These are phyloP conservation scores for Alca torda DNA, from an alignment of 2,797 vertebrate genomes.

Conservation along the genomic window DNA sequence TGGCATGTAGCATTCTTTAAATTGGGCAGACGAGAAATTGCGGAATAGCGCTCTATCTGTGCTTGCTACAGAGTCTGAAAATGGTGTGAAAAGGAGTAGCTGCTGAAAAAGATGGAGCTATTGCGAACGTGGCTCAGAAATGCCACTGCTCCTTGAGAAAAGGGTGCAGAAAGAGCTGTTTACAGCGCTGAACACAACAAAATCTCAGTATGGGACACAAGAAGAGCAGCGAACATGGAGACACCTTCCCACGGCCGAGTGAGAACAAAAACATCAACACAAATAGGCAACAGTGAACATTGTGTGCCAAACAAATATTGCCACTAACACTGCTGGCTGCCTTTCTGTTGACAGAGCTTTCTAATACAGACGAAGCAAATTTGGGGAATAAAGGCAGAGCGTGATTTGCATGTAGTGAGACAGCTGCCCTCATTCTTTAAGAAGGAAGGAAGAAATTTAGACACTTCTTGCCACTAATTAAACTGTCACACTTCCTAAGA, in stretches of 20 bases:
- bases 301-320: background rate
- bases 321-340: background rate
- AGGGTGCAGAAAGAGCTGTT: background rate
- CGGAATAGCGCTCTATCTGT: rapidly evolving
- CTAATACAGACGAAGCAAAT: background rate
- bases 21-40: background rate
- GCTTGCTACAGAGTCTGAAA: background rate
- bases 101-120: background rate
- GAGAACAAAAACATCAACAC: background rate
- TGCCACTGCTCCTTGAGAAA: background rate
- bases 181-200: background rate
- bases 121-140: background rate
- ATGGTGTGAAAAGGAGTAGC: background rate
- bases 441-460: background rate
- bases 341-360: constrained; percentile 15
- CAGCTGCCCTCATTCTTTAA: background rate
- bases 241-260: background rate
- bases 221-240: background rate
- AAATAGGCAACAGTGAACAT: background rate
- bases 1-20: background rate
- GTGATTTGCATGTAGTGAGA: background rate
- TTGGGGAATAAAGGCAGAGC: background rate
- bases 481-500: background rate
- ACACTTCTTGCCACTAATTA: background rate
- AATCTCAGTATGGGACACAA: background rate